Evolutionary conservation across 1,140 invertebrate genomes (phyloP), one percentile per base, ranked within the genome.

Genomic region (Drosophila teissieri): DNA sequence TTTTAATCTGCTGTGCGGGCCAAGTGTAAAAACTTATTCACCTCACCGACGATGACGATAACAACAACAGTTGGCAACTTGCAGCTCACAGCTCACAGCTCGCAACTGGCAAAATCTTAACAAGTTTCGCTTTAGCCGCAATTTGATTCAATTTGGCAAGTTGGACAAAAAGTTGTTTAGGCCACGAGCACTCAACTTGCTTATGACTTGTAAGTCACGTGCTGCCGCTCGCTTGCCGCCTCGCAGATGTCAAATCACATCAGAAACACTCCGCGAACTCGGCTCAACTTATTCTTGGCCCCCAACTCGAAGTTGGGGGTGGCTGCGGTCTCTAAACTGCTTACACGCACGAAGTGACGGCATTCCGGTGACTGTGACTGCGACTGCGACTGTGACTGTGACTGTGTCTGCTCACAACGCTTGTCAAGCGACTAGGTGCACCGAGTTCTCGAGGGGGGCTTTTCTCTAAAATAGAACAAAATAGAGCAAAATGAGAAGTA

Each of bases 81-180:
- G 31, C 31, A 31, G 31, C 31, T 31, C 7, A 0, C 27, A 31
- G 7, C 24, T 24, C 24, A 45, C 60, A 73, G 46, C 70, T 62
- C 68, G 46, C 54, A 75, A 80, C 81, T 77, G 56, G 60, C 64
- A 36, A 85, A 85, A 85, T 85, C 82, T 86, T 70, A 83, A 79
- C 82, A 86, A 88, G 70, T 88, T 83, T 78, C 77, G 57, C 68
- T 78, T 69, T 57, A 70, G 82, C 79, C 83, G 54, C 79, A 86
- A 88, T 86, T 89, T 80, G 75, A 88, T 88, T 88, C 83, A 88
- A 88, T 88, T 88, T 89, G 60, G 63, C 67, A 78, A 78, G 70
- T 73, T 49, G 54, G 69, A 42, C 69, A 57, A 73, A 79, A 86
- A 86, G 81, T 78, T 81, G 73, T 40, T 77, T 78, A 49, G 68